A percentile compares a stretch with the other conserved stretches of the same genome.
Evolutionary conservation across 2,888 invertebrate genomes (phyloP).

Genomic region (Helleia helle): DNA sequence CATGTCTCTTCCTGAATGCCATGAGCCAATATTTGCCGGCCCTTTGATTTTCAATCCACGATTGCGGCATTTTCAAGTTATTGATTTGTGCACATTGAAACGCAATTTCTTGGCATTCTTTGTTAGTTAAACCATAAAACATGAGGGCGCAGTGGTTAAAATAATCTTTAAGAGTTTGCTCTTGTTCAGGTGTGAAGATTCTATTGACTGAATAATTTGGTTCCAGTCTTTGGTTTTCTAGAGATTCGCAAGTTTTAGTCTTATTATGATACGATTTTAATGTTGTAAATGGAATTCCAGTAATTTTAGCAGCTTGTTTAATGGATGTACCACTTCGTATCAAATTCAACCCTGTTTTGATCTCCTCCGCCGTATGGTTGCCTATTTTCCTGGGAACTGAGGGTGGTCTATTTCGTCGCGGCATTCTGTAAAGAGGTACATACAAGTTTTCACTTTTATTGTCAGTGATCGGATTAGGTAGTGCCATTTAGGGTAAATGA

Average conservation of each 20-base stretch:
- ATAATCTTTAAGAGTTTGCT: background rate
- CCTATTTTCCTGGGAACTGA: background rate
- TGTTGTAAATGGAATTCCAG: background rate
- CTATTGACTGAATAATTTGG: background rate
- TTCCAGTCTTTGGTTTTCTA: background rate
- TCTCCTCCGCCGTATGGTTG: background rate
- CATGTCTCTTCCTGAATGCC: background rate
- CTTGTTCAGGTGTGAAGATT: background rate
- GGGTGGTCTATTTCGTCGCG: too few species aligned
- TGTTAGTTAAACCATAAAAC: background rate
- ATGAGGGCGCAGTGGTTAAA: background rate
- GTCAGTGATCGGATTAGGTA: too few species aligned
- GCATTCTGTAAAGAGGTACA: background rate
- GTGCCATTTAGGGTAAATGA: too few species aligned
- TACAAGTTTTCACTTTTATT: too few species aligned
- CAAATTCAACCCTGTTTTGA: background rate
- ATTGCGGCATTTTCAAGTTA: background rate
- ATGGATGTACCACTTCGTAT: background rate
- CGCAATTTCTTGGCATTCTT: constrained; percentile 1
- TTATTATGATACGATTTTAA: background rate
- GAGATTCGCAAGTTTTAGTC: background rate
- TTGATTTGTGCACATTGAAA: background rate
- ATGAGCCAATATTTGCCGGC: background rate
- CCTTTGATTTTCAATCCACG: background rate
- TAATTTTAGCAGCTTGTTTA: background rate